These are phyloP conservation scores for Nemapogon koenigi DNA, from an alignment of 2,888 invertebrate species.

Conservation along the genomic window DNA sequence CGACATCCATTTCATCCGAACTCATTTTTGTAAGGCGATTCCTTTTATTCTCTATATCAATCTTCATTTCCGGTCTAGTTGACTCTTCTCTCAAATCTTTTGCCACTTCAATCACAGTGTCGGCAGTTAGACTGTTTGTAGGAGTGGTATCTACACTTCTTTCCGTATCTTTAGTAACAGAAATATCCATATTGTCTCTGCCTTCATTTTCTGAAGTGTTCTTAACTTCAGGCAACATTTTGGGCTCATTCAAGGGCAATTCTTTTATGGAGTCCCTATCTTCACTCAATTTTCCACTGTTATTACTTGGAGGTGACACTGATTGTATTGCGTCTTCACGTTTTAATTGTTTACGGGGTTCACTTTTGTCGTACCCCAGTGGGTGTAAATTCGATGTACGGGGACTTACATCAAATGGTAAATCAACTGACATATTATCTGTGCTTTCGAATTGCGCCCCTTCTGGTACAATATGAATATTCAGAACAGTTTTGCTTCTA, in stretches of 20 bases:
- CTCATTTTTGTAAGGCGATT: conserved; percentile 23
- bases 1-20: conserved; percentile 48
- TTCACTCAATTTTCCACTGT: conserved; percentile 52
- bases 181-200: conserved; percentile 12
- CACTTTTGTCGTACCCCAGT: conserved; percentile 43
- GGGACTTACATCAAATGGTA: conserved; percentile 50
- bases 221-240: conserved; percentile 1
- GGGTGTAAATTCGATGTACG: conserved; percentile 50
- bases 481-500: conserved; percentile 45
- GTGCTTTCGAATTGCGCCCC: conserved; percentile 40
- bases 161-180: no score
- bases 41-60: conserved; percentile 15
- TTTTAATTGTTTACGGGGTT: conserved; percentile 50
- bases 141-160: conserved; percentile 23
- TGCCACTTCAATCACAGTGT: conserved; percentile 21
- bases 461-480: conserved; percentile 54
- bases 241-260: conserved; percentile 2
- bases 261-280: conserved; percentile 46
- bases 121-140: conserved; percentile 23
- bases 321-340: conserved; percentile 60
- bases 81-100: conserved; percentile 20
- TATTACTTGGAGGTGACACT: conserved; percentile 51
- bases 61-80: conserved; percentile 15
- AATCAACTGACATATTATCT: conserved; percentile 51
- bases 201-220: conserved; percentile 19